phyloP scores from a whole-genome alignment of 1,140 invertebrate species.

The Saccostrea cuccullata region DNA sequence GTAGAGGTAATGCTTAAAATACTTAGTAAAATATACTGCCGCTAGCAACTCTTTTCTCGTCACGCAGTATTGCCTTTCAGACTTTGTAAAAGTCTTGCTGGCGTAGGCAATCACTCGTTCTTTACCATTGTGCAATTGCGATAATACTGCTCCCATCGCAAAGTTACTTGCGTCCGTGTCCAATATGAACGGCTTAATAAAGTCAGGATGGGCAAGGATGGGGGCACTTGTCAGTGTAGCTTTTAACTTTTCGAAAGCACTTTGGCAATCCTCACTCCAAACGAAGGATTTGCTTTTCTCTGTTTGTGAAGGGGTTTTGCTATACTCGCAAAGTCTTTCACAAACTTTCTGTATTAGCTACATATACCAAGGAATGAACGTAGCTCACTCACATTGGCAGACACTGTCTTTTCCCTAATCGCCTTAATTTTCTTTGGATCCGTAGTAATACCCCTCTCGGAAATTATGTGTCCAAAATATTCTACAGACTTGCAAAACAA shows the following conservation, averaged over 20 bases:
- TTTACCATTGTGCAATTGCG: slow-evolving; percentile 55
- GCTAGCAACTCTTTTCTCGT: slow-evolving; percentile 54
- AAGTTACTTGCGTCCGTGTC: slow-evolving; percentile 43
- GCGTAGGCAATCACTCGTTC: slow-evolving; percentile 41
- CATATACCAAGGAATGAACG: slow-evolving; percentile 33
- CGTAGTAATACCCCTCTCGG: neutral
- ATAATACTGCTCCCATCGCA: slow-evolving; percentile 53
- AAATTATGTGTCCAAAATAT: neutral
- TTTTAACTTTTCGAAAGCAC: no score
- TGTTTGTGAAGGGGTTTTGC: slow-evolving; percentile 38
- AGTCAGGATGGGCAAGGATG: slow-evolving; percentile 46
- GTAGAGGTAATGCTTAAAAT: no score
- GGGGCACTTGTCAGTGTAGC: slow-evolving; percentile 40
- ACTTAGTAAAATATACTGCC: slow-evolving; percentile 38
- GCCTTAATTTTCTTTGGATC: neutral
- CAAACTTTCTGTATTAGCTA: slow-evolving; percentile 49
- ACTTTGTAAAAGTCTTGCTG: slow-evolving; percentile 30
- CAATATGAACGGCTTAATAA: slow-evolving; percentile 36
- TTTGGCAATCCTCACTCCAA: slow-evolving; percentile 35
- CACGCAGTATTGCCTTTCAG: slow-evolving; percentile 40
- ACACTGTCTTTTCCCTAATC: neutral
- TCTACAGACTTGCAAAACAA: neutral
- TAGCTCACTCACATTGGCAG: neutral
- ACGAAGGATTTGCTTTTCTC: slow-evolving; percentile 19
- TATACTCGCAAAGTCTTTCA: slow-evolving; percentile 31